These are phyloP conservation scores for Argyrosomus japonicus DNA, from an alignment of 2,113 vertebrate genomes.

Conservation along the genomic window DNA sequence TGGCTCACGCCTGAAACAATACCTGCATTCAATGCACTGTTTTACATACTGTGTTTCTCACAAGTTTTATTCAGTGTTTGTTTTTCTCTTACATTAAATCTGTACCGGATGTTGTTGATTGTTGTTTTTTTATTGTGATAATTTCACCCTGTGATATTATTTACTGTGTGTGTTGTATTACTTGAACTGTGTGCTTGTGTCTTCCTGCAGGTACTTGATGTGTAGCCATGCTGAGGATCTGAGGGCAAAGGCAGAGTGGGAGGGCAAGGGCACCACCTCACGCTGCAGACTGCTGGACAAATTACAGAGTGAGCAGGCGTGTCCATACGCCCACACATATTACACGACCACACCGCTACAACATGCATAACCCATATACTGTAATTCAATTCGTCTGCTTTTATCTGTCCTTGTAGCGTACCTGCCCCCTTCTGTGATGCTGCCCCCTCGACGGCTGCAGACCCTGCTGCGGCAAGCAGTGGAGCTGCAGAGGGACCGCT, in stretches of 20 bases:
- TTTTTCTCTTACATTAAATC: background rate
- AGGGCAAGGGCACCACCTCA: conserved; percentile 95
- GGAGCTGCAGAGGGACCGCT: conserved; percentile 97
- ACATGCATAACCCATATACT: background rate
- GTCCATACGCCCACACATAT: background rate
- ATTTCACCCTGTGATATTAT: background rate
- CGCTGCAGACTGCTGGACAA: conserved; percentile 97
- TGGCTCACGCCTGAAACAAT: background rate
- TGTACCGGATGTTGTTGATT: background rate
- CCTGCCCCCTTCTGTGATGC: conserved; percentile 98
- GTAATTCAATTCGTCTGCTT: background rate
- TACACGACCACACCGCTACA: background rate
- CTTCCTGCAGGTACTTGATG: conserved; percentile 93
- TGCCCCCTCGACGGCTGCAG: conserved; percentile 97
- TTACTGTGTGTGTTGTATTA: background rate
- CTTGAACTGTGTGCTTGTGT: conserved; percentile 21
- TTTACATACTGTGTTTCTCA: background rate
- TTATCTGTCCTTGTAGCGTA: conserved; percentile 85
- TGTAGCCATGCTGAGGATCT: conserved; percentile 98
- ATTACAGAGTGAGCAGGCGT: conserved; percentile 91
- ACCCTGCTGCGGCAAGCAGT: conserved; percentile 96
- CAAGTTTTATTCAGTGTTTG: background rate
- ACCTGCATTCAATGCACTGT: background rate
- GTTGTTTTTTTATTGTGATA: background rate
- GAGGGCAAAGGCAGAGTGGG: conserved; percentile 97